Percentiles rank a stretch among this genome's conserved stretches.
Evolutionary conservation across 2,113 vertebrate genomes (phyloP).

Genomic region (Corythaeola cristata): DNA sequence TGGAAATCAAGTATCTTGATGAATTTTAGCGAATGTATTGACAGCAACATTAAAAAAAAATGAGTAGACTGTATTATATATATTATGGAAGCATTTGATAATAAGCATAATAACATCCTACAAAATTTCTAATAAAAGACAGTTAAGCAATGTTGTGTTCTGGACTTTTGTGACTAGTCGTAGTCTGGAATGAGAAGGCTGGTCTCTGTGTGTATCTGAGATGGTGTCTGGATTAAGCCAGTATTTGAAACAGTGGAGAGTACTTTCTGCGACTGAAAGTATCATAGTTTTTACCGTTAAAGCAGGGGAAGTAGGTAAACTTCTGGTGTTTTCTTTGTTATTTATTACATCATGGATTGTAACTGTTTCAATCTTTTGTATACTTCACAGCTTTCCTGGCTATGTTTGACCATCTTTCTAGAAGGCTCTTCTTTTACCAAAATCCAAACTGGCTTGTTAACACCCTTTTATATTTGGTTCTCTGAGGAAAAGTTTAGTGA

Average conservation of each 20-base stretch:
- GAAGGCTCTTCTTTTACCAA: background rate
- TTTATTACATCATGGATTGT: background rate
- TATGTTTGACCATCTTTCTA: background rate
- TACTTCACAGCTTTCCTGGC: background rate
- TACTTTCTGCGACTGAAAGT: background rate
- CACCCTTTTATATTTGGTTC: background rate
- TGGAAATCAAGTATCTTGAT: background rate
- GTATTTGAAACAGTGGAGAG: background rate
- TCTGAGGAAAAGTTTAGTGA: background rate
- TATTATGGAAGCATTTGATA: background rate
- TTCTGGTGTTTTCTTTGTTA: background rate
- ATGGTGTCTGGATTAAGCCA: background rate
- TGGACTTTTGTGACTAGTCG: background rate
- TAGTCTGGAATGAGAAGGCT: background rate
- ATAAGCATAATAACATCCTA: background rate
- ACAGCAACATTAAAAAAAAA: background rate
- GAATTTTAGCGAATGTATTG: background rate
- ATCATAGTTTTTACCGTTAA: fast-evolving
- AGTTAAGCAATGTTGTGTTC: background rate
- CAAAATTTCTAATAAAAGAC: background rate
- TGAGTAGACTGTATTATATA: background rate
- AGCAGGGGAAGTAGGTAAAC: background rate
- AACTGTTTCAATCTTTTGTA: background rate
- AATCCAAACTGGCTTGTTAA: background rate
- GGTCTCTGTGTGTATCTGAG: background rate